Evolutionary conservation across 2,113 vertebrate species (phyloP).

Genomic region (Phrynosoma blainvillii): DNA sequence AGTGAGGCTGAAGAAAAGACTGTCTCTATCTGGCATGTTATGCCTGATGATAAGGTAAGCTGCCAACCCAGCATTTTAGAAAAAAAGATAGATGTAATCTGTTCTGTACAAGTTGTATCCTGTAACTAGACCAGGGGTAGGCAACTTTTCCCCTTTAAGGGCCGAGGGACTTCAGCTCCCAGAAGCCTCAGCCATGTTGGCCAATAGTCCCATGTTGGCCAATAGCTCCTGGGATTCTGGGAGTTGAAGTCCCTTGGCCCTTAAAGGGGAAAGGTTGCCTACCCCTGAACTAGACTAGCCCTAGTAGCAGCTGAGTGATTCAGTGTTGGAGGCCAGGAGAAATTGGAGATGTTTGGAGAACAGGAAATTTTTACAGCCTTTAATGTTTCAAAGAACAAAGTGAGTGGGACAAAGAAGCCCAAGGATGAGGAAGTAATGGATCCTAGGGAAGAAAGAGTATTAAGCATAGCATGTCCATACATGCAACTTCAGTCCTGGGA

Average conservation of each 20-base stretch:
- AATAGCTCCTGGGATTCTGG: too few relatives aligned
- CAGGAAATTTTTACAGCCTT: neutral
- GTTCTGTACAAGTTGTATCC: neutral
- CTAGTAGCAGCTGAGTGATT: conserved; percentile 2
- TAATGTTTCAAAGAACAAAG: conserved; percentile 29
- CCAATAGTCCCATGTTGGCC: too few relatives aligned
- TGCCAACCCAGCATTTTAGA: conserved; percentile 8
- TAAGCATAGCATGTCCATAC: neutral
- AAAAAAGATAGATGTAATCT: neutral
- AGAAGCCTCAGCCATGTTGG: too few relatives aligned
- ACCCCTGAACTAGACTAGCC: neutral
- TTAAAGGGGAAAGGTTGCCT: too few relatives aligned
- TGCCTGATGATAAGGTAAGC: conserved; percentile 92
- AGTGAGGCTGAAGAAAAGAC: conserved; percentile 95
- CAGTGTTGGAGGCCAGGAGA: conserved; percentile 22
- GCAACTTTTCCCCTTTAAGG: too few relatives aligned
- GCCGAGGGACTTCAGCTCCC: too few relatives aligned
- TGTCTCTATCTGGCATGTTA: conserved; percentile 96
- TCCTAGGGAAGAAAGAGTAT: conserved; percentile 46
- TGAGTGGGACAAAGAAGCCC: conserved; percentile 31
- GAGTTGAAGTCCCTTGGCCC: too few relatives aligned
- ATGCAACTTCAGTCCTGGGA: neutral
- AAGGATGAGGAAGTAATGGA: conserved; percentile 36
- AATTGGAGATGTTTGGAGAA: conserved; percentile 21
- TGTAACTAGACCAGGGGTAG: neutral